These are phyloP conservation scores for Cheilosia pagana DNA, from an alignment of 2,888 invertebrate species.

Conservation along the genomic window DNA sequence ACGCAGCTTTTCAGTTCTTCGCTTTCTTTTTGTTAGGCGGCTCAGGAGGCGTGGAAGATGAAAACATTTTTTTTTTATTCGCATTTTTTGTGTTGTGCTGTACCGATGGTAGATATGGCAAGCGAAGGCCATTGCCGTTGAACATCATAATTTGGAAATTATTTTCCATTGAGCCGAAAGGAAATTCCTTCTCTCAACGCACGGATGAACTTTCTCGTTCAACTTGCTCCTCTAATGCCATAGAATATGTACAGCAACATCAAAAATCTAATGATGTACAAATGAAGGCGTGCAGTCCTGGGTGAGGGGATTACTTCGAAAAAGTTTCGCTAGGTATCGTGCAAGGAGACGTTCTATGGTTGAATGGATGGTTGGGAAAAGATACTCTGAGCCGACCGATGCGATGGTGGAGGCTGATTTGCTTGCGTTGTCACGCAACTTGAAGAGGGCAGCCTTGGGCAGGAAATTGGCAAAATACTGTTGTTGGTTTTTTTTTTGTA, in stretches of 20 bases:
- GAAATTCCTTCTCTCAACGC: conserved; percentile 61
- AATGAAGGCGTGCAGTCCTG: conserved; percentile 51
- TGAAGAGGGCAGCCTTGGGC: conserved; percentile 1
- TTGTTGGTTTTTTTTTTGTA: conserved; percentile 30
- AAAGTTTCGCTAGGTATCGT: conserved; percentile 53
- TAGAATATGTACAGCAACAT: conserved; percentile 34
- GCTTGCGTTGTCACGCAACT: conserved; percentile 68
- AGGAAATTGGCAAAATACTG: conserved; percentile 7
- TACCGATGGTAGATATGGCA: conserved; percentile 14
- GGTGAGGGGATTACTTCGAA: conserved; percentile 37
- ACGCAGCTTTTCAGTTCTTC: conserved; percentile 59
- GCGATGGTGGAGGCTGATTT: conserved; percentile 43
- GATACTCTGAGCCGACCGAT: conserved; percentile 2
- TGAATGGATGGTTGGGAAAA: conserved; percentile 2
- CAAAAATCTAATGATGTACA: conserved; percentile 63
- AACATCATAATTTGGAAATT: conserved; percentile 74
- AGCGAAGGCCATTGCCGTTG: conserved; percentile 57
- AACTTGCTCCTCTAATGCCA: conserved; percentile 42
- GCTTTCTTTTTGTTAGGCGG: conserved; percentile 31
- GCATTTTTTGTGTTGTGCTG: background rate
- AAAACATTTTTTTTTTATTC: conserved; percentile 11
- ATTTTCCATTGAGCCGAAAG: conserved; percentile 71
- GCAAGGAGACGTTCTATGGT: conserved; percentile 25
- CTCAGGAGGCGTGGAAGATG: conserved; percentile 42
- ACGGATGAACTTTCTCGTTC: conserved; percentile 61